Conservation (phyloP, 2,888 invertebrate species). For the Elegia similella region DNA sequence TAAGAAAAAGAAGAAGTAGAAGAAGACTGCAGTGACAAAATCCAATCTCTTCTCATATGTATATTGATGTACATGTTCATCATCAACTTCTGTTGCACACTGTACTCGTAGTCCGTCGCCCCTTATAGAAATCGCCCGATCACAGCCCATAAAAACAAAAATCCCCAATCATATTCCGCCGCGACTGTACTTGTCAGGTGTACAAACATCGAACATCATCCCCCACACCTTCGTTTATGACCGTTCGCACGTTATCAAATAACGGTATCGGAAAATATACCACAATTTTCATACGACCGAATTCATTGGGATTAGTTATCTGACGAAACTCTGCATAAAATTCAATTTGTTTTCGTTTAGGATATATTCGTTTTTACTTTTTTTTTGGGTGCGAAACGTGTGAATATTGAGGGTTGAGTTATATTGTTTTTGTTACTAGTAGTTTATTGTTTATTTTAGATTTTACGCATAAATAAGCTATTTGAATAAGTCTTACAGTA, state of each 20-base stretch:
- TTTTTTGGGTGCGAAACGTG: not conserved
- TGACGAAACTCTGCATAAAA: conserved; percentile 2
- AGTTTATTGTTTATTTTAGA: not conserved
- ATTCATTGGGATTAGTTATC: conserved; percentile 40
- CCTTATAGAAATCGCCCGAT: too few relatives aligned
- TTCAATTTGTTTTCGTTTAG: conserved; percentile 11
- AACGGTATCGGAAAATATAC: conserved; percentile 40
- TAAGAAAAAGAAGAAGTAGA: too few relatives aligned
- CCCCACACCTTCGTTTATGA: conserved; percentile 10
- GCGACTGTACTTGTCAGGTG: not conserved
- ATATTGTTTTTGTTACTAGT: not conserved
- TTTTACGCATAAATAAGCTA: not conserved
- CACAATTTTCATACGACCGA: conserved; percentile 45
- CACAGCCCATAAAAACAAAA: not conserved
- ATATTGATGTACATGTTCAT: too few relatives aligned
- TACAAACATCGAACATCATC: conserved; percentile 4
- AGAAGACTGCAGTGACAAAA: too few relatives aligned
- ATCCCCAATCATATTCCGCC: conserved; percentile 6
- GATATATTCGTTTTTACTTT: not conserved
- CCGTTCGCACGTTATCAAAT: conserved; percentile 43
- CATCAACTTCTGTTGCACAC: too few relatives aligned
- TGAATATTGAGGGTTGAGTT: not conserved
- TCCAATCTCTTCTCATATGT: too few relatives aligned
- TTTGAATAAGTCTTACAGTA: too few relatives aligned
- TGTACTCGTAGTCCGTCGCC: too few relatives aligned